These are phyloP conservation scores for Gymnothorax reevesii DNA, from an alignment of 2,797 vertebrate species.

Conservation along the genomic window DNA sequence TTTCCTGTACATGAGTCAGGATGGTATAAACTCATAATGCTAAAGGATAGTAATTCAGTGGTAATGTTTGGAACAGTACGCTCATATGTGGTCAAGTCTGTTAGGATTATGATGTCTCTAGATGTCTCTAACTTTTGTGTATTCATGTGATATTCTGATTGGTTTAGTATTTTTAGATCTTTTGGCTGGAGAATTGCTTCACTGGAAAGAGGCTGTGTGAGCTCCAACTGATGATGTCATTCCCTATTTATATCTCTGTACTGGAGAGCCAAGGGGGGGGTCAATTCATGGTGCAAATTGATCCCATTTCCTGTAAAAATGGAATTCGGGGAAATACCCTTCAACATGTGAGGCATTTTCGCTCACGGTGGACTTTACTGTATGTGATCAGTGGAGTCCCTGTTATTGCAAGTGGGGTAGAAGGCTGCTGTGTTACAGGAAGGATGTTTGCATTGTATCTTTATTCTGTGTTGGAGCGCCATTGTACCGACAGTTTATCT, in stretches of 20 bases:
- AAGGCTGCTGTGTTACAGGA: not conserved
- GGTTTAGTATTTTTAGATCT: not conserved
- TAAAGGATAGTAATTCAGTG: not conserved
- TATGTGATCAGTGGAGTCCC: not conserved
- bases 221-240: not conserved
- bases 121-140: not conserved
- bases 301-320: not conserved
- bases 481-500: not conserved
- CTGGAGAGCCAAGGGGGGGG: not conserved
- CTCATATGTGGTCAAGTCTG: not conserved
- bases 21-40: not conserved
- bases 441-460: not conserved
- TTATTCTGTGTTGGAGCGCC: not conserved
- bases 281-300: not conserved
- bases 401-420: not conserved
- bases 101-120: not conserved
- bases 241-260: not conserved
- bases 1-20: not conserved
- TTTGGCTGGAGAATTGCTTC: not conserved
- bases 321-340: not conserved
- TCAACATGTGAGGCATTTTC: not conserved
- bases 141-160: not conserved
- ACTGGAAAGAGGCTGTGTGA: not conserved
- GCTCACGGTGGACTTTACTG: not conserved
- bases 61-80: not conserved